These are phyloP conservation scores for Carduelis carduelis DNA, from an alignment of 2,797 vertebrate species.

Conservation along the genomic window DNA sequence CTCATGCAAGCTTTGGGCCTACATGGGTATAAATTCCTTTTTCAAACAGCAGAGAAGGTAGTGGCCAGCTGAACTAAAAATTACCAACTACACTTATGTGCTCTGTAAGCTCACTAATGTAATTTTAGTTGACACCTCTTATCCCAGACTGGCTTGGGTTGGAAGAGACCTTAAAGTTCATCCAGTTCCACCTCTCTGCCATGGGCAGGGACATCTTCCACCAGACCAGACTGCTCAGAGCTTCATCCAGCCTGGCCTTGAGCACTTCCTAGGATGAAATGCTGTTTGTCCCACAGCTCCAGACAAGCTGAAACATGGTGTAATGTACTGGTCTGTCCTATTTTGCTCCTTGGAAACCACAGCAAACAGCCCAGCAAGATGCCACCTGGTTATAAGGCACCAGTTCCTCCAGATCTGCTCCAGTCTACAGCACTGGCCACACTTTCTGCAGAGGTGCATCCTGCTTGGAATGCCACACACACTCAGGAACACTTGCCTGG, in stretches of 20 bases:
- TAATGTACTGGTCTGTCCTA: neutral
- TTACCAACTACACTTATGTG: neutral
- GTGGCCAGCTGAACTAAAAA: neutral
- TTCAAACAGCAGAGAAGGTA: neutral
- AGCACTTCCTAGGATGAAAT: neutral
- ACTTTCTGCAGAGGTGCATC: neutral
- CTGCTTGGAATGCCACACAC: neutral
- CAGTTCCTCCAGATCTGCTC: neutral
- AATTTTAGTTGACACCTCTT: neutral
- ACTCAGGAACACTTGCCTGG: constrained; percentile 78
- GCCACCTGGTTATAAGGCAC: neutral
- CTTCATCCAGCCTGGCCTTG: neutral
- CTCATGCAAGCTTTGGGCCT: neutral
- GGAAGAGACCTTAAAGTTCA: neutral
- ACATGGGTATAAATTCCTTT: neutral
- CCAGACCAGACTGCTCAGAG: neutral
- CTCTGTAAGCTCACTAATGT: neutral
- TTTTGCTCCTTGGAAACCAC: neutral
- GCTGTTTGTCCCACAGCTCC: neutral
- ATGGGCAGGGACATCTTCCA: neutral
- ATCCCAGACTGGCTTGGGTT: neutral
- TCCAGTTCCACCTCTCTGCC: neutral
- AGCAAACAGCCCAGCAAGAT: neutral
- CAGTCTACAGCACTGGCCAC: neutral
- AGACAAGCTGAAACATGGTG: neutral